A percentile compares a stretch with the other conserved stretches of the same genome.
These are phyloP conservation scores for Terrapene triunguis DNA, from an alignment of 2,113 vertebrate genomes.

Conservation along the genomic window DNA sequence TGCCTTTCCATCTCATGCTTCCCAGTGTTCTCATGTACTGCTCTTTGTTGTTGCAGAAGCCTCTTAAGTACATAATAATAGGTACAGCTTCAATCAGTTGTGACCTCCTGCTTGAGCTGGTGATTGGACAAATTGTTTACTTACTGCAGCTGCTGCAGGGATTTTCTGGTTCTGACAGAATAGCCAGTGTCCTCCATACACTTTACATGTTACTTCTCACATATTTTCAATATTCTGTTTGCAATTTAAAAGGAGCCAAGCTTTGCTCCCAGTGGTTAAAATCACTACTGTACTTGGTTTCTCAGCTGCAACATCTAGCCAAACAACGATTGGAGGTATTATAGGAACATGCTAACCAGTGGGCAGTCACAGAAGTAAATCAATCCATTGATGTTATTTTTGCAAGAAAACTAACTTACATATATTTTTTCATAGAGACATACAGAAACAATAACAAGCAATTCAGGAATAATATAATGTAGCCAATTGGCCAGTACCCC, in stretches of 20 bases:
- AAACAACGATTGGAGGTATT: neutral
- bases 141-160: neutral
- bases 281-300: neutral
- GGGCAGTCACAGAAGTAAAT: neutral
- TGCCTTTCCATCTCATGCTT: neutral
- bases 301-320: neutral
- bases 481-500: neutral
- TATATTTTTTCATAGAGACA: neutral
- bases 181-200: neutral
- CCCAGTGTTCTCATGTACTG: neutral
- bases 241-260: neutral
- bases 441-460: neutral
- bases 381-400: neutral
- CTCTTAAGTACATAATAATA: neutral
- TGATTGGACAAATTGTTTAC: neutral
- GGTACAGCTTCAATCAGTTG: neutral
- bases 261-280: neutral
- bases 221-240: neutral
- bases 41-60: neutral
- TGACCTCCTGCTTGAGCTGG: neutral
- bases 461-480: neutral
- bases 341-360: neutral
- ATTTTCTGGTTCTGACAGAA: conserved; percentile 22
- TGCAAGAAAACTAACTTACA: neutral
- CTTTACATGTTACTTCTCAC: neutral